Evolutionary conservation across 2,888 invertebrate species (phyloP), one percentile per base, ranked within the genome.

Genomic region (Elmis aenea): DNA sequence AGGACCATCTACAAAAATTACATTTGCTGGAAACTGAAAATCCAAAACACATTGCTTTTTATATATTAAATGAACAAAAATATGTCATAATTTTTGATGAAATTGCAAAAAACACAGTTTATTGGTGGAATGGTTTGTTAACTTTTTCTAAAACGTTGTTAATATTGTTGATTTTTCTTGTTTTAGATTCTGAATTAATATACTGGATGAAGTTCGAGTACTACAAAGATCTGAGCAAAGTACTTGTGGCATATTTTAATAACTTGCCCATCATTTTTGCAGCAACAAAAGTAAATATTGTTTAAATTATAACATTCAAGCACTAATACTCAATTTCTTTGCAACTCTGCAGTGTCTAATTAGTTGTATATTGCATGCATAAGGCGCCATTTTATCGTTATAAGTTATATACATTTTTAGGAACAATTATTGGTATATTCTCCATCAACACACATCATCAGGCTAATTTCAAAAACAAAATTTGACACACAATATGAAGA

Each of bases 81-180:
- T 52, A 51, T 41, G 31, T 61, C 5, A 32, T 52, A 13, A 47
- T 57, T 25, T 55, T 52, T 32, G 40, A 46, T 20, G 36, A 47
- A 30, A 30, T 31, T 11, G 26, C 30, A 30, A 39, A 32, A 8
- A 48, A 50, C 27, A 15, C 16, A 5, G 25, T 58, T 8, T 57
- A 54, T 43, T 24, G 29, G 18, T 61, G 59, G 59, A 46, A 51
- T 31, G 62, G 61, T 59, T 48, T 42, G 31, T 38, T n/a, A n/a
- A n/a, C n/a, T 27, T 25, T 33, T 14, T 11, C 11, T 27, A 11
- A 26, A 8, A 13, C 15, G 18, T 24, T 8, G 16, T 44, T 20
- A 5, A 20, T 13, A 22, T 12, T 31, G 4, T 25, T 10, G 15
- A 13, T 15, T n/a, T n/a, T n/a, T n/a, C n/a, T n/a, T n/a, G n/a